A percentile compares a stretch with the other conserved stretches of the same genome.
phyloP scores from a whole-genome alignment of 1,140 invertebrate species.

The Nautilus pompilius region DNA sequence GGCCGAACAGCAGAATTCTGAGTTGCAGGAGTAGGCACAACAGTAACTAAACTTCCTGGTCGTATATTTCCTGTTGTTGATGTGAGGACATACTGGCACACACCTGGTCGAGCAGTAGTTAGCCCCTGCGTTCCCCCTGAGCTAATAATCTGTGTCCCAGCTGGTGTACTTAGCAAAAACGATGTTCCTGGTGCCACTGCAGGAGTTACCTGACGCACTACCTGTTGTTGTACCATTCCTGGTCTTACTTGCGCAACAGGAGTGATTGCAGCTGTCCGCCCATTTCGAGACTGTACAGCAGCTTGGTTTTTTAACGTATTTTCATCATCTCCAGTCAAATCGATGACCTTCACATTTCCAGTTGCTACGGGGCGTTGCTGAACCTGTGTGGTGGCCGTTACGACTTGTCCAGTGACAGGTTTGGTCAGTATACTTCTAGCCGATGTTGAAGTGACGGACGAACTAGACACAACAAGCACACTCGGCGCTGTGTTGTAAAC shows the following conservation, averaged over 20 bases:
- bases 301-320: neutral
- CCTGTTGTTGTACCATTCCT: constrained; percentile 11
- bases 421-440: constrained; percentile 4
- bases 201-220: constrained; percentile 12
- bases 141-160: constrained; percentile 20
- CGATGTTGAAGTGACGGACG: constrained; percentile 3
- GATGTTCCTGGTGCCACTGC: constrained; percentile 10
- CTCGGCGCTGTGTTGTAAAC: neutral
- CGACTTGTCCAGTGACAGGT: constrained; percentile 1
- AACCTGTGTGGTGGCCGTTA: constrained; percentile 1
- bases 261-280: neutral
- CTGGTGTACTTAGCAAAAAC: constrained; percentile 22
- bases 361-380: neutral
- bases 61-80: constrained; percentile 14
- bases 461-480: neutral
- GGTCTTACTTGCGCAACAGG: neutral
- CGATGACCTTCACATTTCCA: constrained; percentile 21
- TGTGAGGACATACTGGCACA: constrained; percentile 24
- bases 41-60: constrained; percentile 22
- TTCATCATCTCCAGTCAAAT: constrained; percentile 30
- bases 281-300: no score
- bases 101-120: constrained; percentile 5
- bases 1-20: neutral
- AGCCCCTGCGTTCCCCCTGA: constrained; percentile 1
- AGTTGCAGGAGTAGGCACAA: constrained; percentile 11